Percentiles rank a stretch among this genome's conserved stretches.
Evolutionary conservation across 1,140 invertebrate species (phyloP).

Genomic region (Scaptomyza graminum): DNA sequence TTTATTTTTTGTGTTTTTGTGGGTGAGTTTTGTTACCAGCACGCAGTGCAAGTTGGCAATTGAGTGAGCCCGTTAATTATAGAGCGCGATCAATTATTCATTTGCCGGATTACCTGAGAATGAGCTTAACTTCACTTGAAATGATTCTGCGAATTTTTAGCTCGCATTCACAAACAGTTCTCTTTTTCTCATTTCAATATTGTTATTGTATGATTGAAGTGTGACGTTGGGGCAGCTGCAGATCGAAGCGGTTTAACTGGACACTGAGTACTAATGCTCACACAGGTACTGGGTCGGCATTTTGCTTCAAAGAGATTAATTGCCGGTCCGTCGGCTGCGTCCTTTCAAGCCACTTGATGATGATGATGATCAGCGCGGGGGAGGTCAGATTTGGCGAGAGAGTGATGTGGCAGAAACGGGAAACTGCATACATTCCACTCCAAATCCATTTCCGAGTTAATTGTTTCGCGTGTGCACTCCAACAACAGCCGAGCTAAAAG

Average conservation of each 20-base stretch:
- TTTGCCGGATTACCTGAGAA: conserved; percentile 76
- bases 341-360: not conserved
- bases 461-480: conserved; percentile 49
- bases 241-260: conserved; percentile 18
- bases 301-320: conserved; percentile 73
- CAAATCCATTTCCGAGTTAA: conserved; percentile 50
- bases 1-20: conserved; percentile 31
- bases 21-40: conserved; percentile 1
- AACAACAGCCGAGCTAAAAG: not conserved
- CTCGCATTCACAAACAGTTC: conserved; percentile 54
- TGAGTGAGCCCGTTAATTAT: conserved; percentile 80
- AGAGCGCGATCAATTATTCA: conserved; percentile 77
- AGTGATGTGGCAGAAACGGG: conserved; percentile 45
- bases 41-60: conserved; percentile 54
- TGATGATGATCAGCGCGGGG: conserved; percentile 25
- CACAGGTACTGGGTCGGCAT: conserved; percentile 49
- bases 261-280: not conserved
- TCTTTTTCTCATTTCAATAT: conserved; percentile 70
- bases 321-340: conserved; percentile 45
- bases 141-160: conserved; percentile 69
- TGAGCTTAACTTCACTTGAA: conserved; percentile 79
- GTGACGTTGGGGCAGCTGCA: conserved; percentile 59
- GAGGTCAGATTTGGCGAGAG: conserved; percentile 10
- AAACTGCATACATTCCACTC: conserved; percentile 45
- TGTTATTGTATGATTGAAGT: conserved; percentile 81